These are phyloP conservation scores for Artemia franciscana DNA, from an alignment of 1,140 invertebrate species.

Conservation along the genomic window DNA sequence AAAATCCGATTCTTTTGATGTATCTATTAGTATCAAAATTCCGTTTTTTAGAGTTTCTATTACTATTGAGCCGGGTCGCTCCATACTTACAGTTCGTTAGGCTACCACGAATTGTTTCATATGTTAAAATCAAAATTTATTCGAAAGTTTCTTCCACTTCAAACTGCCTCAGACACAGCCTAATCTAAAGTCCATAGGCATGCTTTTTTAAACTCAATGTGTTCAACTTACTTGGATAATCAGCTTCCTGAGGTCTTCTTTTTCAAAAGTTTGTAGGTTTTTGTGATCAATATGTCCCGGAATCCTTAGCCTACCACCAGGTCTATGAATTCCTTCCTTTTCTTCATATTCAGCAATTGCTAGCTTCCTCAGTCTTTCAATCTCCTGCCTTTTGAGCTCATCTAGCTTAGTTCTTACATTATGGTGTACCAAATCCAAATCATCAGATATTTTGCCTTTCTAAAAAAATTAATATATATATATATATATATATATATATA, in stretches of 20 bases:
- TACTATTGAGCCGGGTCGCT: too few species aligned
- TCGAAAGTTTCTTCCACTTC: too few species aligned
- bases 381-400: constrained; percentile 73
- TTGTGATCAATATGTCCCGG: constrained; percentile 58
- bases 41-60: too few species aligned
- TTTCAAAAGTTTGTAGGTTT: constrained; percentile 67
- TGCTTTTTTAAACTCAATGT: too few species aligned
- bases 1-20: too few species aligned
- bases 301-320: constrained; percentile 15
- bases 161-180: too few species aligned
- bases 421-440: constrained; percentile 71
- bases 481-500: not conserved
- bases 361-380: constrained; percentile 47
- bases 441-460: constrained; percentile 70
- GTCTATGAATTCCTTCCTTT: constrained; percentile 6
- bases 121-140: too few species aligned
- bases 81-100: too few species aligned
- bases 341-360: constrained; percentile 33
- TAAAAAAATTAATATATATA: constrained; percentile 19
- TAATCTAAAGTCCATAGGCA: too few species aligned
- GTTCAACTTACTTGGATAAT: constrained; percentile 49
- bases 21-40: too few species aligned
- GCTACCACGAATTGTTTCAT: too few species aligned
- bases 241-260: constrained; percentile 71
- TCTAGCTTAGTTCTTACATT: constrained; percentile 65